phyloP scores from a whole-genome alignment of 2,113 vertebrate species.

The Lates calcarifer region DNA sequence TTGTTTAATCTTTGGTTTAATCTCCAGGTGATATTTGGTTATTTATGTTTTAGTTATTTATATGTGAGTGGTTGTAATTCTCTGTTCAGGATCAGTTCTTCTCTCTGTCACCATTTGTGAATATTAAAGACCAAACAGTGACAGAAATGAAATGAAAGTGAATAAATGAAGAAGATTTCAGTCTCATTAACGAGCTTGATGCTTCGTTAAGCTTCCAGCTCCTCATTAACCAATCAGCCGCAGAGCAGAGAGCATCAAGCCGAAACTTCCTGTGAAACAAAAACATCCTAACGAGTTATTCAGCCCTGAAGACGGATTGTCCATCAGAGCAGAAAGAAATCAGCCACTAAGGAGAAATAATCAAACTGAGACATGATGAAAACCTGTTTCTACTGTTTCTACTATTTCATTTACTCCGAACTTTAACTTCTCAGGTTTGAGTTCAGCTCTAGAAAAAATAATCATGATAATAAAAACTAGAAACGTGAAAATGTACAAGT shows the following conservation, averaged over 20 bases:
- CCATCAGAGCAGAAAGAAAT: slow-evolving; percentile 35
- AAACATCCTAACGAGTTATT: slow-evolving; percentile 25
- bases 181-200: background rate
- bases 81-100: too few species aligned
- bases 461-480: too few species aligned
- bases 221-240: slow-evolving; percentile 24
- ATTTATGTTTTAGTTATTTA: background rate
- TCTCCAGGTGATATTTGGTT: background rate
- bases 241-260: background rate
- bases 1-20: background rate
- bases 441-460: too few species aligned
- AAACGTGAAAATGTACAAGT: too few species aligned
- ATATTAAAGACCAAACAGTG: background rate
- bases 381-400: too few species aligned
- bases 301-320: background rate
- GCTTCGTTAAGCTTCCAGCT: background rate
- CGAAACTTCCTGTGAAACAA: slow-evolving; percentile 8
- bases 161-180: background rate
- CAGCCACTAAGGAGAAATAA: slow-evolving; percentile 30
- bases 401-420: too few species aligned
- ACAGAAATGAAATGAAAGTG: background rate
- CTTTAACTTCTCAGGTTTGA: too few species aligned
- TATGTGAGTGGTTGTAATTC: background rate
- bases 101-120: background rate
- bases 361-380: too few species aligned